phyloP scores from a whole-genome alignment of 2,888 invertebrate genomes.

The Heterodera filipjevi region DNA sequence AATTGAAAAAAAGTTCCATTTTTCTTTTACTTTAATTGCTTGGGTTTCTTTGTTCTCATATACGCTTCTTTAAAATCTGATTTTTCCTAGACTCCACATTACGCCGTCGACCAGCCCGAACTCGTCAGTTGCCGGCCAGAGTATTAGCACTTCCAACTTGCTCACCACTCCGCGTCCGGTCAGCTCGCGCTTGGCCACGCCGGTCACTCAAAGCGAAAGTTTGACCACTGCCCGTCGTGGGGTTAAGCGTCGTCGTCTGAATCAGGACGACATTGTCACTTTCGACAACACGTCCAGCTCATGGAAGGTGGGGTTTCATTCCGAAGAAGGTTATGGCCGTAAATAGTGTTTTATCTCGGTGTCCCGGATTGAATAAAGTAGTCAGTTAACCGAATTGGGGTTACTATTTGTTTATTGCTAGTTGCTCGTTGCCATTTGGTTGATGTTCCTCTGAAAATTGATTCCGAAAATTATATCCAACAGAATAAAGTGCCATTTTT shows the following conservation, averaged over 20 bases:
- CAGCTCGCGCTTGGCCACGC: conserved; percentile 3
- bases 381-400: no score
- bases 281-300: conserved; percentile 37
- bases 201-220: conserved; percentile 13
- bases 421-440: no score
- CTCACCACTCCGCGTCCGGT: not conserved
- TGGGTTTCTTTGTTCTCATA: no score
- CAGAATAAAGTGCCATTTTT: no score
- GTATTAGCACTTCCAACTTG: not conserved
- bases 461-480: no score
- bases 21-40: no score
- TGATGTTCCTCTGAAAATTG: no score
- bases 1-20: not conserved
- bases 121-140: conserved; percentile 15
- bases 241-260: conserved; percentile 52
- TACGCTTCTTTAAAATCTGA: not conserved
- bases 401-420: no score
- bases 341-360: no score
- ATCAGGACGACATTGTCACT: conserved; percentile 39
- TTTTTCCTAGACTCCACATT: conserved; percentile 35
- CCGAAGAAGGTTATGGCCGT: no score
- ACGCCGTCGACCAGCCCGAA: conserved; percentile 39
- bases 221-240: conserved; percentile 46
- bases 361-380: no score
- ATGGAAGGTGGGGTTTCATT: conserved; percentile 30